Base-by-base conservation (phyloP, 2,888 invertebrate species). In the Aspidiotus rigidus region DNA sequence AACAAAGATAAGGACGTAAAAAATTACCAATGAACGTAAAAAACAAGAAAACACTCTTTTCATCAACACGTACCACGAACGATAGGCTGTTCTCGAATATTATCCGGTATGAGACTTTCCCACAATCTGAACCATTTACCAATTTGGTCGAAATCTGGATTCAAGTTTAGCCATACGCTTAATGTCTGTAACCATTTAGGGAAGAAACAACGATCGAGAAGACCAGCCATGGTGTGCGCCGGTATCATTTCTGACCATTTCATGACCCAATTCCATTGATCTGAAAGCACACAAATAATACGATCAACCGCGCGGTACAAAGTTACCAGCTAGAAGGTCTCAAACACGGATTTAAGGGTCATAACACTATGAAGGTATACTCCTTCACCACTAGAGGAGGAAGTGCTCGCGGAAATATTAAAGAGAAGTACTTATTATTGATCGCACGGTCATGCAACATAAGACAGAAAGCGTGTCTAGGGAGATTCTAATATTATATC, bases 221-320 rank as follows among this genome's bases (percentile, higher is more conserved):
- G 78, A 41, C 86, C 84, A 0, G 88, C 89, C 81, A 97, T 85
- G 15, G 86, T 84, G 0, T 86, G 83, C 0, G 85, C 79, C 0
- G 93, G 90, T 59, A 96, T 80, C 76, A 98, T 80, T 73, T 92
- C 92, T 72, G 85, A 81, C 99, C 99, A 99, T 71, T 91, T 88
- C 83, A 93, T 90, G 41, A 96, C 91, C 89, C 94, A 96, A 74
- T 89, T 84, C 95, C 96, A 96, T 0, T 88, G 86, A 76, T 94
- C 94, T 87, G 79, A 10, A 76, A 76, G 71, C 60, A 42, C 15
- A 44, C 62, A 39, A 59, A 64, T 28, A 64, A 8, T n/a, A n/a
- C 39, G 6, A 49, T 49, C 6, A 49, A 49, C 6, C n/a, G 11
- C 11, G 49, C 49, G 11, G 11, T 10, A 44, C 49, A 44, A 44